A percentile compares a stretch with the other conserved stretches of the same genome.
Conservation (phyloP, 2,888 invertebrate species). For the Drepana falcataria region DNA sequence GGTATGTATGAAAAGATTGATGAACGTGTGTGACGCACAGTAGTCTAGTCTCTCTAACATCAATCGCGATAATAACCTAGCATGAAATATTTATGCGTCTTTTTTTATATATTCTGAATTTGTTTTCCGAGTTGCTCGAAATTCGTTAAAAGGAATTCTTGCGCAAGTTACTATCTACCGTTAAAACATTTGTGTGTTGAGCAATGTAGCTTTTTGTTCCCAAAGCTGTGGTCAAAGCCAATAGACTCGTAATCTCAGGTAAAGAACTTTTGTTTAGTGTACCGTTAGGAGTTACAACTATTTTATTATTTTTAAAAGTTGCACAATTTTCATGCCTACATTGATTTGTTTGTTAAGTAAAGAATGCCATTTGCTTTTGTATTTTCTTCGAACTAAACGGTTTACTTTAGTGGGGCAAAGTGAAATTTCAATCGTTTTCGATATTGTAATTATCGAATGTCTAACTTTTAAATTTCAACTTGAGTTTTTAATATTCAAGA, state of each 20-base stretch:
- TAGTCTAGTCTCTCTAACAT: too few species aligned
- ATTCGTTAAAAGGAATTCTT: neutral
- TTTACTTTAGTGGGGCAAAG: too few species aligned
- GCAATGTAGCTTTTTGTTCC: neutral
- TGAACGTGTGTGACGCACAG: too few species aligned
- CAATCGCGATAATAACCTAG: too few species aligned
- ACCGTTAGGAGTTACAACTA: constrained; percentile 45
- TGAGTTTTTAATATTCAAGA: too few species aligned
- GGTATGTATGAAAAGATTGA: too few species aligned
- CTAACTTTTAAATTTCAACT: too few species aligned
- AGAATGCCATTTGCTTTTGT: constrained; percentile 23
- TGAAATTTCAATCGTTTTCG: too few species aligned
- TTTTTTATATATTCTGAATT: too few species aligned
- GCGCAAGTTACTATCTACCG: neutral
- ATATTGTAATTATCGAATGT: too few species aligned
- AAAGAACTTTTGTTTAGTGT: constrained; percentile 45
- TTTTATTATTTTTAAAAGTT: constrained; percentile 53
- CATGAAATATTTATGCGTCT: too few species aligned
- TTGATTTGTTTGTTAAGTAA: constrained; percentile 38
- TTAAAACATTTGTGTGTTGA: neutral
- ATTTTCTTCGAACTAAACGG: constrained; percentile 23
- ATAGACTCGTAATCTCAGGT: constrained; percentile 44
- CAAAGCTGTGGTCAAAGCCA: constrained; percentile 9
- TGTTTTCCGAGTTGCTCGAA: too few species aligned
- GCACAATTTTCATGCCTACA: constrained; percentile 48